Conservation (phyloP, 2,888 invertebrate genomes). For the Podotricha telesiphe region DNA sequence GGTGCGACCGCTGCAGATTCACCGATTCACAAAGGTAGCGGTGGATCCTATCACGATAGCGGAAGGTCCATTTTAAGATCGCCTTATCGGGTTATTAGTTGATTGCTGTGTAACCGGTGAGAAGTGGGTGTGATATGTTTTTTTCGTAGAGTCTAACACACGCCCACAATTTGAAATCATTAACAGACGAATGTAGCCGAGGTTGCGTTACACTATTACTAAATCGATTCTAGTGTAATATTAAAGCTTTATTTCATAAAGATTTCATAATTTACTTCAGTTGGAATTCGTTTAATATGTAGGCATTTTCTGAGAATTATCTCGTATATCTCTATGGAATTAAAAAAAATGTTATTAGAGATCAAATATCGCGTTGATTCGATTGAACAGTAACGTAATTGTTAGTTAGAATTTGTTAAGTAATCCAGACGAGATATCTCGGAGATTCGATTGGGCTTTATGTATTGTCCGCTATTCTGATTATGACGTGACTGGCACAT, state of each 20-base stretch:
- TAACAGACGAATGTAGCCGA: slow-evolving; percentile 53
- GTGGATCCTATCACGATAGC: slow-evolving; percentile 56
- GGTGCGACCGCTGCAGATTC: slow-evolving; percentile 65
- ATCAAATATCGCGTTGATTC: slow-evolving; percentile 54
- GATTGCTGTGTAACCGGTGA: slow-evolving; percentile 64
- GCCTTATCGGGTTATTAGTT: slow-evolving; percentile 51
- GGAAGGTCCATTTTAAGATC: slow-evolving; percentile 57
- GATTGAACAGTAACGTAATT: slow-evolving; percentile 73
- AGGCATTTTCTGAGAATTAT: slow-evolving; percentile 26
- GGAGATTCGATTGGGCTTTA: slow-evolving; percentile 74
- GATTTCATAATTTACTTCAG: slow-evolving; percentile 30
- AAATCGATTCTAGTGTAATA: slow-evolving; percentile 29
- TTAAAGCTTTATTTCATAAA: neutral
- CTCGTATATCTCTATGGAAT: slow-evolving; percentile 49
- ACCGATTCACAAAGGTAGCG: slow-evolving; percentile 48
- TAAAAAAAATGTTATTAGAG: slow-evolving; percentile 70
- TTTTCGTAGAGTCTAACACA: slow-evolving; percentile 65
- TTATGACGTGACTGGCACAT: slow-evolving; percentile 77
- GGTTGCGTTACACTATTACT: slow-evolving; percentile 63
- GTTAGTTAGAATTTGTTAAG: slow-evolving; percentile 77
- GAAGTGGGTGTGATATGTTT: slow-evolving; percentile 82
- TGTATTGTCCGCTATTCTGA: slow-evolving; percentile 73
- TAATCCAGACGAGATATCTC: slow-evolving; percentile 78
- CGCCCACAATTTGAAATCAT: slow-evolving; percentile 75
- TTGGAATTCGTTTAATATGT: slow-evolving; percentile 48